A percentile compares a stretch with the other conserved stretches of the same genome.
phyloP scores from a whole-genome alignment of 2,797 vertebrate genomes.

The Cossypha dichroa region DNA sequence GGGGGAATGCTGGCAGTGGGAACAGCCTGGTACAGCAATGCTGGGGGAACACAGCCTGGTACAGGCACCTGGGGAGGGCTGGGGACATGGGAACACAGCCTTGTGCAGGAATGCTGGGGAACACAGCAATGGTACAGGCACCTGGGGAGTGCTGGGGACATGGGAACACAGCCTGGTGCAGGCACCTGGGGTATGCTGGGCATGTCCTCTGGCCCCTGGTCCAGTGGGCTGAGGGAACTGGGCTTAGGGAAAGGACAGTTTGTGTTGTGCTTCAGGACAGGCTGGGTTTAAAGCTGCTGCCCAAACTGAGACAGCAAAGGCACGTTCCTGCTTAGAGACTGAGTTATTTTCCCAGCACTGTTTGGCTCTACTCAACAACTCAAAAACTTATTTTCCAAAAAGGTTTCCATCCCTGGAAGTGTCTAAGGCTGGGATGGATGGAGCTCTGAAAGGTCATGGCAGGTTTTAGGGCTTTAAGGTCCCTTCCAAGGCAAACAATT shows the following conservation, averaged over 20 bases:
- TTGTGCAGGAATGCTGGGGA: too few species aligned
- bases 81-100: neutral
- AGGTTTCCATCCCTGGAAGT: neutral
- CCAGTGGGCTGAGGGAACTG: accelerated
- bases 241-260: accelerated
- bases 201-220: neutral
- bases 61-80: too few species aligned
- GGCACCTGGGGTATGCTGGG: accelerated
- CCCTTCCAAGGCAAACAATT: neutral
- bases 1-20: too few species aligned
- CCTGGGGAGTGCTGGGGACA: too few species aligned
- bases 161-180: neutral
- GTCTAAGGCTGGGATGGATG: neutral
- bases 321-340: accelerated
- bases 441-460: neutral
- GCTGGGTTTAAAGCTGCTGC: neutral
- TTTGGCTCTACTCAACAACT: neutral
- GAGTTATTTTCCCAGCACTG: neutral
- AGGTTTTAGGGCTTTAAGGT: neutral
- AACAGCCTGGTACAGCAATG: too few species aligned
- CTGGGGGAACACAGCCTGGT: too few species aligned
- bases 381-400: neutral
- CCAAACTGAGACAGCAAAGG: neutral
- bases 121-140: too few species aligned
- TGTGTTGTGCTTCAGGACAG: neutral